Conservation (phyloP, 2,797 vertebrate genomes). For the Acanthiza pusilla region DNA sequence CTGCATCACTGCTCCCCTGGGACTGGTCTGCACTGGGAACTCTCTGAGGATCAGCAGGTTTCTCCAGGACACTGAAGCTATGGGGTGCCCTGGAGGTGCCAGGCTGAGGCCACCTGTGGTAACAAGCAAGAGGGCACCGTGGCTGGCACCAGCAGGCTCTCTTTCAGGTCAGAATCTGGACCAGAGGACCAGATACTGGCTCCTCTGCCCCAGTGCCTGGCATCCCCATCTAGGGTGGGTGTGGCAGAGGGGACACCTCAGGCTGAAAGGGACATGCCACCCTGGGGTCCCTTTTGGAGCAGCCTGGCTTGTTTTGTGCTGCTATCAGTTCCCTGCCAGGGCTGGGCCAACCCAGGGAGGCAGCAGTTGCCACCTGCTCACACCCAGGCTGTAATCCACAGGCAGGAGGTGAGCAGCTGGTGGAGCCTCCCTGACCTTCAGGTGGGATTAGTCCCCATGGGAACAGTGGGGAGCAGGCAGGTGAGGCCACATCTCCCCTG, state of each 20-base stretch:
- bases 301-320: not conserved
- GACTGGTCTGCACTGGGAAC: not conserved
- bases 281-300: not conserved
- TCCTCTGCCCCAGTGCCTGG: not conserved
- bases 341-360: not conserved
- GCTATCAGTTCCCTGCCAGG: rapidly evolving
- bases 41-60: not conserved
- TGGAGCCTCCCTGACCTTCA: conserved; percentile 73
- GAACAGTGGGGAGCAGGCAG: conserved; percentile 62
- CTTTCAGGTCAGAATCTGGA: not conserved
- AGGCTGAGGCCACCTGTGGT: not conserved
- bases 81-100: not conserved
- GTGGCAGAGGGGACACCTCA: not conserved
- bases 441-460: conserved; percentile 79
- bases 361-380: conserved; percentile 40
- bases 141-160: rapidly evolving
- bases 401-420: conserved; percentile 60
- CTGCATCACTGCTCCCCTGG: not conserved
- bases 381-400: conserved; percentile 69
- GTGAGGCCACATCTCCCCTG: not conserved
- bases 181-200: not conserved
- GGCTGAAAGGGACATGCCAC: not conserved
- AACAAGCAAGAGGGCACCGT: not conserved
- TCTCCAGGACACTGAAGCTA: not conserved
- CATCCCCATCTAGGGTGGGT: too few relatives aligned